These are phyloP conservation scores for Morpho helenor DNA, from an alignment of 2,888 invertebrate species.

Conservation along the genomic window DNA sequence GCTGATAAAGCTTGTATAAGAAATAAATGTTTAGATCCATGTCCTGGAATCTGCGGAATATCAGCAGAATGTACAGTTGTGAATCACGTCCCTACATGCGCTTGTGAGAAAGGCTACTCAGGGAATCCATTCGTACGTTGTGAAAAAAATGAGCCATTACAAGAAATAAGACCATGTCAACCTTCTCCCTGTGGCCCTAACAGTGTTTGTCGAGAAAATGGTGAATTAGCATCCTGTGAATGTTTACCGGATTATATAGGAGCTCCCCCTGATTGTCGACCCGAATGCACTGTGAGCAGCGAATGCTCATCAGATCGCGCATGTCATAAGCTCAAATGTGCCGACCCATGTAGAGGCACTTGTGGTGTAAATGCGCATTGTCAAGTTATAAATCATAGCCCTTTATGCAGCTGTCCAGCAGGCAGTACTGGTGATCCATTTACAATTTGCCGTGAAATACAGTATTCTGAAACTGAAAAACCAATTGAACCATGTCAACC, in stretches of 20 bases:
- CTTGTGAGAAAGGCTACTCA: slow-evolving; percentile 84
- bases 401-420: slow-evolving; percentile 85
- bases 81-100: slow-evolving; percentile 92
- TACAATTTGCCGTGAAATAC: slow-evolving; percentile 70
- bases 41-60: slow-evolving; percentile 90
- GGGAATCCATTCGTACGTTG: slow-evolving; percentile 84
- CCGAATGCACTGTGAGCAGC: slow-evolving; percentile 87
- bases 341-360: slow-evolving; percentile 87
- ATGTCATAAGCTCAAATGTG: slow-evolving; percentile 88
- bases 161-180: slow-evolving; percentile 81
- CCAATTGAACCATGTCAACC: slow-evolving; percentile 83
- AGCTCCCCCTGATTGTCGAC: slow-evolving; percentile 85
- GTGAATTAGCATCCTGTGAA: slow-evolving; percentile 86
- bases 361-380: slow-evolving; percentile 86
- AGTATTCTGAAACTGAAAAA: slow-evolving; percentile 40
- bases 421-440: slow-evolving; percentile 84
- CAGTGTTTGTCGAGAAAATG: slow-evolving; percentile 86
- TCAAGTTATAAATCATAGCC: slow-evolving; percentile 88
- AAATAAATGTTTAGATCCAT: slow-evolving; percentile 92
- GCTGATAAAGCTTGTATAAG: slow-evolving; percentile 89
- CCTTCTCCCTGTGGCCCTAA: slow-evolving; percentile 89
- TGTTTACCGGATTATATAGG: slow-evolving; percentile 84
- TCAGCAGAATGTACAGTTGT: slow-evolving; percentile 91
- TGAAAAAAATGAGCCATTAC: slow-evolving; percentile 44
- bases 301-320: slow-evolving; percentile 88